Evolutionary conservation across 2,797 vertebrate species (phyloP), one percentile per base, ranked within the genome.

Genomic region (Pseudotriccus pelzelni): DNA sequence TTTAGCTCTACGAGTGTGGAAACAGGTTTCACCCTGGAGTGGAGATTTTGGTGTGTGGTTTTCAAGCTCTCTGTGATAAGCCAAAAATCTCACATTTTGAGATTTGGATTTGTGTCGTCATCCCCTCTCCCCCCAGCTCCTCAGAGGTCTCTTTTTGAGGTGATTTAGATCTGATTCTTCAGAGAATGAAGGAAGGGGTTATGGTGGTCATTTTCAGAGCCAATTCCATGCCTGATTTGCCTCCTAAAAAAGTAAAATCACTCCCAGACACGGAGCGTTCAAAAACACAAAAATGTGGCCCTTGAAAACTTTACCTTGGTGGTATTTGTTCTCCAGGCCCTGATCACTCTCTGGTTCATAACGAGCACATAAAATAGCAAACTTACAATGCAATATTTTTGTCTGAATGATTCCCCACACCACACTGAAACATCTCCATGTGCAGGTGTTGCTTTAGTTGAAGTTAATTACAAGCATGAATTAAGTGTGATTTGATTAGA

Each of bases 1-100:
- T 81, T 94, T 93, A 95, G 93, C 90, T 97, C 95, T 96, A 91
- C 92, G 36, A 97, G 68, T 87, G 85, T 97, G 92, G 87, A 93
- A 87, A 94, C 88, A 96, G 97, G 97, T 98, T 98, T 98, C 98
- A 97, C 97, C 97, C 97, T 93, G 97, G 98, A 98, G 96, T 70
- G 72, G 81, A 87, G 73, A 85, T 95, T 97, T 95, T 95, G 92
- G 87, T 97, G 89, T 94, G 58, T 96, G 92, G 81, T 86, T 94
- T 90, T 95, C 72, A 94, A 93, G 76, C 24, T 21, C 0, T 7
- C 13, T 5, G 39, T 41, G 49, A 41, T 23, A 32, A 59, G 24
- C 37, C 53, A 69, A 77, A 24, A 70, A n/a, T 47, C 79, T 43
- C 27, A 8, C 43, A 43, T n/a, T 49, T 70, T 82, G 36, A 43